Conservation (phyloP, 2,797 vertebrate genomes). For the Orientallactaga sibirica region DNA sequence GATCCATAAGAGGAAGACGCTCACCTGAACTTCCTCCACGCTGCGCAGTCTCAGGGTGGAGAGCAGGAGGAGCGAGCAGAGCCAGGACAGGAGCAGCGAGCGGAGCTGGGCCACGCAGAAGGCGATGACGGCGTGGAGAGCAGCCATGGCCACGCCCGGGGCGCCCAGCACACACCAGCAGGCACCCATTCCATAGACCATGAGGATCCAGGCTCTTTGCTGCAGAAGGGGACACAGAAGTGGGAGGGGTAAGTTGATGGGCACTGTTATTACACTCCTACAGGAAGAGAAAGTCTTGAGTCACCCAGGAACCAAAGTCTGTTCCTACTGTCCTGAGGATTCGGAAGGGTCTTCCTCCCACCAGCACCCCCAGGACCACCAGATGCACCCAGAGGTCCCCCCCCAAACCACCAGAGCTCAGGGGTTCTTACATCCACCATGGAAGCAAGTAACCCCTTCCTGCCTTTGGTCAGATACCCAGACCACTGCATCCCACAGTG, state of each 20-base stretch:
- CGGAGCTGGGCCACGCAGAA: slow-evolving; percentile 93
- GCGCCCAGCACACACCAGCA: slow-evolving; percentile 92
- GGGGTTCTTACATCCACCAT: no score
- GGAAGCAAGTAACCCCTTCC: background rate
- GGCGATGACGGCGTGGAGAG: slow-evolving; percentile 91
- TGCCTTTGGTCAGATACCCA: background rate
- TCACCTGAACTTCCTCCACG: slow-evolving; percentile 94
- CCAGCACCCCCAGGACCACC: background rate
- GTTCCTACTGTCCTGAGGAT: background rate
- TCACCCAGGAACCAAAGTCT: background rate
- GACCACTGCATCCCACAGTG: background rate
- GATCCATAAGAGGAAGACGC: background rate
- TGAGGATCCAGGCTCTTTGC: slow-evolving; percentile 90
- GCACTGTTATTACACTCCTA: background rate
- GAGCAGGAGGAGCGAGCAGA: slow-evolving; percentile 93
- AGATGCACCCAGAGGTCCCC: background rate
- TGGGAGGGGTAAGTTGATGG: background rate
- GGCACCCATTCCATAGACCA: slow-evolving; percentile 92
- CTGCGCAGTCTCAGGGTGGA: slow-evolving; percentile 91
- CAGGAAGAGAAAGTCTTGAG: background rate
- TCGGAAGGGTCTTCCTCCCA: background rate
- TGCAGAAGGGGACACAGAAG: slow-evolving; percentile 66
- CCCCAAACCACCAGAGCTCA: no score
- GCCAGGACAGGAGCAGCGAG: slow-evolving; percentile 91
- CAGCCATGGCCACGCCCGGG: slow-evolving; percentile 91